phyloP scores from a whole-genome alignment of 2,888 invertebrate species.

The Limnephilus marmoratus region DNA sequence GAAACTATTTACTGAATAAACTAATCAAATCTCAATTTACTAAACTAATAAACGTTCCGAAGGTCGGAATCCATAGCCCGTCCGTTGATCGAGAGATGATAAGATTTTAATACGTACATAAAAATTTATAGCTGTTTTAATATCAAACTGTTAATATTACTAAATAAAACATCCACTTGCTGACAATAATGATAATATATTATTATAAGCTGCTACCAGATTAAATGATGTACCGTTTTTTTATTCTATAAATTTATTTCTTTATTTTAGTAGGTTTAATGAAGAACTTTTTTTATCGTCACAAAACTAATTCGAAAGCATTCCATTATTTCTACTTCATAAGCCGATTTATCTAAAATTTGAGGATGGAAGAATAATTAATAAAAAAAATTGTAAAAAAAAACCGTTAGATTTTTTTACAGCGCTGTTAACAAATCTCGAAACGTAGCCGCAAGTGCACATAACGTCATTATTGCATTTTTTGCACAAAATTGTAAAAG shows the following conservation, averaged over 20 bases:
- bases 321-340: background rate
- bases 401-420: background rate
- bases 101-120: conserved; percentile 6
- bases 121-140: background rate
- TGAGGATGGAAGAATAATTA: background rate
- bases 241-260: background rate
- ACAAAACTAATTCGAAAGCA: background rate
- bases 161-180: background rate
- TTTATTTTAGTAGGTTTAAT: background rate
- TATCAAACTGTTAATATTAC: background rate
- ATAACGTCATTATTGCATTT: background rate
- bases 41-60: conserved; percentile 1
- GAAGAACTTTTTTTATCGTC: background rate
- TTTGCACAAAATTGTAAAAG: background rate
- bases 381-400: too few species aligned
- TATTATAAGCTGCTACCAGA: background rate
- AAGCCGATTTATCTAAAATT: background rate
- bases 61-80: background rate
- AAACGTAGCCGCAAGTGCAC: background rate
- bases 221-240: background rate
- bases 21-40: conserved; percentile 31
- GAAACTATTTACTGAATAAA: conserved; percentile 47
- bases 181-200: background rate
- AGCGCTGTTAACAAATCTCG: background rate
- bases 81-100: conserved; percentile 15